Conservation (phyloP, 2,113 vertebrate species). For the Benitochromis conjunctus region DNA sequence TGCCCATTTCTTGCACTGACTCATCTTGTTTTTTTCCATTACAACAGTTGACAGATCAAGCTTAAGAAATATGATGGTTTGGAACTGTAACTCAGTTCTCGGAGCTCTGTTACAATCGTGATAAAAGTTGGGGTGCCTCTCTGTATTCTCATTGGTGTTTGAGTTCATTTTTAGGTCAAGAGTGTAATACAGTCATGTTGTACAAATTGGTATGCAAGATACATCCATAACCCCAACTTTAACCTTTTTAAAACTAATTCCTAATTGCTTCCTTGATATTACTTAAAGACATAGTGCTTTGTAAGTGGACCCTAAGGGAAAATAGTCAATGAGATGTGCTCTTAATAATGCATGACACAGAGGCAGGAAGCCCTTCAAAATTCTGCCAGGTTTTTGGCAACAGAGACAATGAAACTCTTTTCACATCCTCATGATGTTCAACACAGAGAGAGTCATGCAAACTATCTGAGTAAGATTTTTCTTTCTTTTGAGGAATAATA, state of each 20-base stretch:
- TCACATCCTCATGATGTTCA: not conserved
- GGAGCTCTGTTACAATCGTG: not conserved
- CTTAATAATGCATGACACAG: slow-evolving; percentile 41
- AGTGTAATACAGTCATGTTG: not conserved
- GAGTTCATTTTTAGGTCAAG: not conserved
- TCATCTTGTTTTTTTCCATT: not conserved
- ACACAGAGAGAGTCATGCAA: not conserved
- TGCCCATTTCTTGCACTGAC: not conserved
- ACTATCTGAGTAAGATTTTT: not conserved
- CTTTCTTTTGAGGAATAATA: not conserved
- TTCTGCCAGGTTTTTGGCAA: slow-evolving; percentile 14
- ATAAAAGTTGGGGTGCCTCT: not conserved
- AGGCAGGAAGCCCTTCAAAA: slow-evolving; percentile 29
- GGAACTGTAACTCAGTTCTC: not conserved
- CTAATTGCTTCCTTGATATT: slow-evolving; percentile 31
- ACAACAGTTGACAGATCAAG: not conserved
- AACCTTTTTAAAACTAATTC: not conserved
- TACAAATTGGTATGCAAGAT: not conserved
- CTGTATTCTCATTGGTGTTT: not conserved
- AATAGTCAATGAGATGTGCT: slow-evolving; percentile 22
- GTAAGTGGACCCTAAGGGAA: slow-evolving; percentile 26
- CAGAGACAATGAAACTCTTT: slow-evolving; percentile 2
- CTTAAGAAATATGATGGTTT: not conserved
- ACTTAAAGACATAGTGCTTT: slow-evolving; percentile 15
- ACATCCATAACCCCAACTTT: not conserved